Base-by-base conservation (phyloP, 2,113 vertebrate species). In the Dolichallabes microphthalmus region DNA sequence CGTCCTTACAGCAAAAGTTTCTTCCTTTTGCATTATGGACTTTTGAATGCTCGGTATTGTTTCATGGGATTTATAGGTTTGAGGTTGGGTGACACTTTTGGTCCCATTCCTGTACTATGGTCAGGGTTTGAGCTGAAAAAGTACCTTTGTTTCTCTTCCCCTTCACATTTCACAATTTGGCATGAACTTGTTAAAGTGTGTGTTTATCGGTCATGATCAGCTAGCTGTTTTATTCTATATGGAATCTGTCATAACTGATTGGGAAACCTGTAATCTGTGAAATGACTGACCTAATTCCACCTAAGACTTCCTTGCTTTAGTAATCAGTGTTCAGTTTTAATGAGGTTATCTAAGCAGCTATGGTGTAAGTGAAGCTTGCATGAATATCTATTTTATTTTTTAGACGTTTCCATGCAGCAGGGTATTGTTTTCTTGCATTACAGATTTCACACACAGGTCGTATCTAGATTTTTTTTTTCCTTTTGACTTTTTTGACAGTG, bases 211-310 rank as follows among this genome's bases (percentile, higher is more conserved):
- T 63, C 58, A 82, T n/a, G 22, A 53, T n/a, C 10, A 53, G 20
- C 69, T 25, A 2, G 10, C 35, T 74, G 39, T 76, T 58, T 2
- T 27, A n/a, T 53, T 60, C 45, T 52, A 55, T 27, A 76, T 50
- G n/a, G 19, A 55, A 50, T 58, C 50, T 50, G 74, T 76, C 82
- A 76, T 61, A 69, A 22, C 32, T 52, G 25, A 60, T 35, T 50
- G 17, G 75, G 45, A 53, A 78, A 30, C 11, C 66, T 80, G 68
- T 82, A 60, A 60, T 73, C 50, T 85, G 61, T 85, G 69, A 81
- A 52, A 74, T 77, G 13, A n/a, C 57, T 90, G 87, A 52, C 86
- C 78, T 81, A 45, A 76, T 89, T 90, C 82, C 80, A 81, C 32
- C 55, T 15, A 35, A 53, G 78, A 27, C 30, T 17, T 17, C 12